Conservation (phyloP, 2,113 vertebrate genomes). For the Triplophysa dalaica region DNA sequence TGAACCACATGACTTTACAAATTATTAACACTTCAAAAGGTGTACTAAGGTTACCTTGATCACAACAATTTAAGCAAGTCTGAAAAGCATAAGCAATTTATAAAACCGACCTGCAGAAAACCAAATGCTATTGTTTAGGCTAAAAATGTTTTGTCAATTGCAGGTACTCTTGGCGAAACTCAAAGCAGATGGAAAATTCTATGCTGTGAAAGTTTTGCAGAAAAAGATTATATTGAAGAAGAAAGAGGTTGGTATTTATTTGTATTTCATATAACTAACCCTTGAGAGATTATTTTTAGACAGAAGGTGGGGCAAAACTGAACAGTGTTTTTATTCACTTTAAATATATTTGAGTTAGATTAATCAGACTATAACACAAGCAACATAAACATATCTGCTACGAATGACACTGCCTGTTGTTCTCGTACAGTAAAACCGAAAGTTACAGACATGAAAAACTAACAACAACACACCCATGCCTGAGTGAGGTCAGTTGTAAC, state of each 20-base stretch:
- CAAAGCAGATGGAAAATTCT: slow-evolving; percentile 89
- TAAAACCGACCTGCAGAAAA: background rate
- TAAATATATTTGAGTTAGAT: too few relatives aligned
- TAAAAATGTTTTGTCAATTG: slow-evolving; percentile 35
- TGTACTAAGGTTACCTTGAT: slow-evolving; percentile 44
- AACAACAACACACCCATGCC: too few relatives aligned
- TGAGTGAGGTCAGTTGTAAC: too few relatives aligned
- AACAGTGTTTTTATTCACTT: too few relatives aligned
- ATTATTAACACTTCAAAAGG: slow-evolving; percentile 66
- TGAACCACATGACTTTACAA: slow-evolving; percentile 51
- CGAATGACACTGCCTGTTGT: background rate
- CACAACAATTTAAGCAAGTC: too few relatives aligned
- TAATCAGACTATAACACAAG: background rate
- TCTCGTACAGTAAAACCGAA: too few relatives aligned
- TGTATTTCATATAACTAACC: background rate
- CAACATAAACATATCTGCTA: background rate
- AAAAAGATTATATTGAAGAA: slow-evolving; percentile 97
- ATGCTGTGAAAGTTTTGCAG: slow-evolving; percentile 95
- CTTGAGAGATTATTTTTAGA: background rate
- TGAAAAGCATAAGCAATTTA: background rate
- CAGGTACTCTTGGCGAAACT: slow-evolving; percentile 94
- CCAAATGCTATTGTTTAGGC: background rate
- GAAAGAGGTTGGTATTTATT: slow-evolving; percentile 82
- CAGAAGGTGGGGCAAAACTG: background rate
- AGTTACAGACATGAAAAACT: too few relatives aligned